Base-by-base conservation (phyloP, 2,888 invertebrate genomes). In the Pomacea canaliculata region DNA sequence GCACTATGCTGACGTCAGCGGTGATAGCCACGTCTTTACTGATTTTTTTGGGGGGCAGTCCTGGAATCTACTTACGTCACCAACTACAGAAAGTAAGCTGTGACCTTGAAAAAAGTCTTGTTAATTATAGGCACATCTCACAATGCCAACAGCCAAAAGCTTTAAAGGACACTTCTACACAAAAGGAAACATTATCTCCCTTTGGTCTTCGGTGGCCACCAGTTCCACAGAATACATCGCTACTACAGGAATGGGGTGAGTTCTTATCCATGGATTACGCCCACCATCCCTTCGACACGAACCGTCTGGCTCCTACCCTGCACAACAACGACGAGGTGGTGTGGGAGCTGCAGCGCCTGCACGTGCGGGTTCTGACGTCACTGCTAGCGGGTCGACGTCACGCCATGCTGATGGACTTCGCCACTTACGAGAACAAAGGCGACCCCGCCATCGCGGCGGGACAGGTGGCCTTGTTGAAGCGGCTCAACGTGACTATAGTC, bases 401-500 rank as follows among this genome's bases (percentile, higher is more conserved):
- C 74, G 82, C 76, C 13, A 79, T 83, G 75, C 70, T 83, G 5
- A 70, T 83, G 13, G 81, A 81, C 18, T 76, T 79, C n/a, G 78
- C 82, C 0, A 68, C 70, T 2, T 76, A 73, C 63, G 80, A 81
- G 62, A 83, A 81, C 73, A 82, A 82, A 71, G 83, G 82, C 0
- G 82, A 83, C 68, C 80, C 82, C 5, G 82, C 81, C 9, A 82
- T 82, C 9, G 72, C 78, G 19, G 65, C 78, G 3, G 83, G 83
- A 18, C 79, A 82, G 56, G 19, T 82, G 8, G 19, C 59, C 19
- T 46, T 81, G 1, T 60, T 83, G 3, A 27, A 69, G 48, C 75
- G 59, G 63, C 37, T 82, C 62, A 67, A 68, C 7, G 67, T 79
- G 3, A 68, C 74, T 19, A 60, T 83, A 7, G 63, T 81, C 1